Evolutionary conservation across 2,797 vertebrate species (phyloP), one percentile per base, ranked within the genome.

Genomic region (Alectoris magna): DNA sequence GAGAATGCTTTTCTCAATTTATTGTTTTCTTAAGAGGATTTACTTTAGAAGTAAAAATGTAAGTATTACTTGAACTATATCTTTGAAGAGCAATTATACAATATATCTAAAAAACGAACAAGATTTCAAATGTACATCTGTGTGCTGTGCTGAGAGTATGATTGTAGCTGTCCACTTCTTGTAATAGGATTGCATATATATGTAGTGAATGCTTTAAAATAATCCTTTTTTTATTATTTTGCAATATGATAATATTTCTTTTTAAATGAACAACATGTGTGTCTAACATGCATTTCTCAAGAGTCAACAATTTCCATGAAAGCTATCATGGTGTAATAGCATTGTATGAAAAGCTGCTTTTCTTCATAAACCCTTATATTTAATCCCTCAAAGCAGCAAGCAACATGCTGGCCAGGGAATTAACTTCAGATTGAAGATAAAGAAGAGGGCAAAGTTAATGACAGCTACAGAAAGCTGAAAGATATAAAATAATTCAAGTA

Each of bases 381-480:
- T 98, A 98, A 98, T 98, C 97, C 97, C 94, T 96, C 90, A 91
- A 96, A 96, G 96, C 97, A 5, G 96, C 93, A 87, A 96, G 96
- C 93, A 97, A 95, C 97, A 96, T 94, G 97, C 97, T 97, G 97
- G 96, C 96, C 88, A 88, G 96, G 93, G 97, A 97, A 97, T 98
- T 98, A 98, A 98, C 98, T 98, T 98, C 97, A 97, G 97, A 98
- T 97, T 97, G 96, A 96, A 98, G 97, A 97, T 98, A 97, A 97
- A 97, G 96, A 97, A 91, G 95, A 96, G 94, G 93, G 81, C 96
- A 96, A 97, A 97, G 94, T 97, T 98, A 98, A 98, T 98, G 95
- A 97, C 94, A 96, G 93, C 92, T 95, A 91, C 76, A 95, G 91
- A 95, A 97, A 96, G 84, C 86, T 86, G 93, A 80, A 96, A 97